Conservation (phyloP, 1,140 invertebrate genomes). For the Geopemphigus sp. region DNA sequence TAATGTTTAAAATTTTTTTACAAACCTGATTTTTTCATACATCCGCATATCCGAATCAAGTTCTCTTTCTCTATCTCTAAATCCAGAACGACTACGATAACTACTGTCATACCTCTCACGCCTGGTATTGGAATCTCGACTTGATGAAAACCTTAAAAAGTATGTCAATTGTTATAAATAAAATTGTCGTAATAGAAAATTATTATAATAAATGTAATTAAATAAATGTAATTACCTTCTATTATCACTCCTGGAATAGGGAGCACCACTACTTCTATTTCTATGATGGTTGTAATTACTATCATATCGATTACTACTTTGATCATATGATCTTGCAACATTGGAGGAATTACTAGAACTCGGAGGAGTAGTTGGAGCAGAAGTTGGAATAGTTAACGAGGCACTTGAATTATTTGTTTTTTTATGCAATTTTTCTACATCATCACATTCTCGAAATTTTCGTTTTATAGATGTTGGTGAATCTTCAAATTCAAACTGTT, state of each 20-base stretch:
- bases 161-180: neutral
- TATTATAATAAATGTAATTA: neutral
- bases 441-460: conserved; percentile 18
- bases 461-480: neutral
- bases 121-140: conserved; percentile 10
- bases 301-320: conserved; percentile 45
- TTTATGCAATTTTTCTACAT: conserved; percentile 16
- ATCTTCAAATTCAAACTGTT: conserved; percentile 32
- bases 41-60: conserved; percentile 40
- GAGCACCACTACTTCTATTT: conserved; percentile 23
- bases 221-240: conserved; percentile 33
- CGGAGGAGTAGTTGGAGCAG: conserved; percentile 9
- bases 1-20: too few species aligned
- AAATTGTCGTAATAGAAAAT: neutral
- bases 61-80: conserved; percentile 34
- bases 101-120: conserved; percentile 37
- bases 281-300: conserved; percentile 43
- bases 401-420: neutral
- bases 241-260: conserved; percentile 31
- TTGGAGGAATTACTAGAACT: conserved; percentile 44
- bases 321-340: conserved; percentile 28
- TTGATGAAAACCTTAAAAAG: conserved; percentile 39
- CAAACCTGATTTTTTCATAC: conserved; percentile 47
- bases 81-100: conserved; percentile 33
- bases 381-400: conserved; percentile 17